Evolutionary conservation across 2,797 vertebrate genomes (phyloP), one percentile per base, ranked within the genome.

Genomic region (Erithacus rubecula): DNA sequence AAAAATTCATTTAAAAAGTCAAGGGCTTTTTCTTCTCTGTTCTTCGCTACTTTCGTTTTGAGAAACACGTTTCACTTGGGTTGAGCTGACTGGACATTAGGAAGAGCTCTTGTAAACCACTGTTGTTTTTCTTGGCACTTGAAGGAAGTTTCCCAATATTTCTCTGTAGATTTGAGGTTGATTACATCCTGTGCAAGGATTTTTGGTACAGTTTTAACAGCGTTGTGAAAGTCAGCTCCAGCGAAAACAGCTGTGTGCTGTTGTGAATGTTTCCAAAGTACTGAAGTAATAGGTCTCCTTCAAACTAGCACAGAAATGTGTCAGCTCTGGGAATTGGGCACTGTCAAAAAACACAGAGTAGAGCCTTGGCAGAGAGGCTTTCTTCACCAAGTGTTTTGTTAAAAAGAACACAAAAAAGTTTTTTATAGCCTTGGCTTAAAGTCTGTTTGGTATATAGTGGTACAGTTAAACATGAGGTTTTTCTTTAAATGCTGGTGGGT

Each of bases 121-220:
- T 78, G 64, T 51, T 97, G 92, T 95, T 97, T 97, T 96, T 96
- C 95, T 98, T 98, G 98, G 98, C 97, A 86, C 87, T 88, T 29
- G 37, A 86, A 96, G 75, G 91, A 90, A 86, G 83, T 97, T 97
- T 97, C 96, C 88, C 96, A 96, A 93, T 59, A 72, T 93, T 95
- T 97, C 96, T 96, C 97, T 89, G 97, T 67, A 95, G 95, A 95
- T 95, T 60, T 58, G 96, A 96, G 95, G 96, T 86, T 96, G 97
- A 97, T 97, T 97, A 96, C 97, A 97, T 98, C 96, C 97, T 97
- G 97, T 96, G 94, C 87, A 83, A 92, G 95, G 95, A 96, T 97
- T 96, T 97, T 89, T 85, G 68, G 92, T 90, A 65, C 72, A 68
- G 77, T 80, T 97, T 95, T 97, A 95, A 89, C 71, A 83, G 69